These are phyloP conservation scores for Myrmecobius fasciatus DNA, from an alignment of 2,113 vertebrate genomes.

Conservation along the genomic window DNA sequence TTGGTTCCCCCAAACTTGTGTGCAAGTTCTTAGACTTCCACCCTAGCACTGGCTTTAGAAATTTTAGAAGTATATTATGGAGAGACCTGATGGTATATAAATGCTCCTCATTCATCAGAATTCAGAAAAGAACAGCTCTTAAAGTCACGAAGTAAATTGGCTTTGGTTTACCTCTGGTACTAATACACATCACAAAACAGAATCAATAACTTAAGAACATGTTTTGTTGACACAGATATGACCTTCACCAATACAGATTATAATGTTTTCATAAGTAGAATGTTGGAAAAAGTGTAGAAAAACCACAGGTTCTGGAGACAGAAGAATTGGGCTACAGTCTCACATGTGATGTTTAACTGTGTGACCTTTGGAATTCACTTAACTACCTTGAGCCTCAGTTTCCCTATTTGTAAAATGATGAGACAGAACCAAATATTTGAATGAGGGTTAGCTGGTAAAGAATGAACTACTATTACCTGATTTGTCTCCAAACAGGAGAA, in stretches of 20 bases:
- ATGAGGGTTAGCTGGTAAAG: neutral
- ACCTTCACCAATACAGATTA: neutral
- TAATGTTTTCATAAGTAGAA: neutral
- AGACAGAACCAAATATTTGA: neutral
- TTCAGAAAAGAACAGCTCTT: neutral
- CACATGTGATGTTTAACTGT: neutral
- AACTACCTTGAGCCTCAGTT: neutral
- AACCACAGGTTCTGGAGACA: neutral
- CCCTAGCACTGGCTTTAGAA: neutral
- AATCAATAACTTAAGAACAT: neutral
- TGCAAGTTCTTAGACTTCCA: neutral
- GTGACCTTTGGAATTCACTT: neutral
- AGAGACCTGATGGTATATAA: neutral
- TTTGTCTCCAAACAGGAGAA: neutral
- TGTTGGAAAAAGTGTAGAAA: too few species aligned
- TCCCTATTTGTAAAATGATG: neutral
- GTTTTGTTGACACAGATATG: neutral
- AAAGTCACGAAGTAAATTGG: neutral
- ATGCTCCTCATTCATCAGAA: neutral
- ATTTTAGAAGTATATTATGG: neutral
- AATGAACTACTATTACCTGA: neutral
- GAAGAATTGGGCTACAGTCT: neutral
- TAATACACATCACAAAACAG: neutral
- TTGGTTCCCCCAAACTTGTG: neutral
- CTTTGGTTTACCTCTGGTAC: neutral